A percentile compares a stretch with the other conserved stretches of the same genome.
These are phyloP conservation scores for Callopanchax toddi DNA, from an alignment of 2,113 vertebrate species.

Conservation along the genomic window DNA sequence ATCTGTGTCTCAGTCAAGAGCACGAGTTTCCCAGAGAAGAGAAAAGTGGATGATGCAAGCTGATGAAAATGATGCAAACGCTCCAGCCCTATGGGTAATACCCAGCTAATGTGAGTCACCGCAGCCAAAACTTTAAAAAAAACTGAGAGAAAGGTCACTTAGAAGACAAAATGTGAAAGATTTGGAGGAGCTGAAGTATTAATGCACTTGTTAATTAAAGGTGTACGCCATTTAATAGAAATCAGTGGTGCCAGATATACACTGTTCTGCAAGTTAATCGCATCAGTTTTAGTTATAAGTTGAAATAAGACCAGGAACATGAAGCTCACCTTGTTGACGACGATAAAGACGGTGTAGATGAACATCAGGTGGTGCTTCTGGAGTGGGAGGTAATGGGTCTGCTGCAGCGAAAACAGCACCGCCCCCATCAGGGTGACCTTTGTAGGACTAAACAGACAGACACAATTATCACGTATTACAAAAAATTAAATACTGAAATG, in stretches of 20 bases:
- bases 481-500: not conserved
- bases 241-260: not conserved
- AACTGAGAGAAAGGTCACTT: constrained; percentile 56
- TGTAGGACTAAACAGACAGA: constrained; percentile 81
- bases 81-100: constrained; percentile 67
- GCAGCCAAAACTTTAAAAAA: constrained; percentile 51
- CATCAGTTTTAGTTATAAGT: not conserved
- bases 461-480: constrained; percentile 6
- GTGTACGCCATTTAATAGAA: constrained; percentile 2
- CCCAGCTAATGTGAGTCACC: constrained; percentile 68
- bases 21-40: constrained; percentile 73
- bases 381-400: constrained; percentile 82
- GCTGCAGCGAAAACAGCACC: constrained; percentile 91
- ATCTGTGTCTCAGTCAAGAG: constrained; percentile 71
- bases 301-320: not conserved
- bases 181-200: constrained; percentile 16
- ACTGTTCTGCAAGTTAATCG: not conserved
- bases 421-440: constrained; percentile 92
- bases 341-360: constrained; percentile 88
- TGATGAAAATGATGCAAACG: constrained; percentile 81
- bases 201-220: constrained; percentile 11
- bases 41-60: constrained; percentile 77
- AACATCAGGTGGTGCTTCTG: constrained; percentile 89
- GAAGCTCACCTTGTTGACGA: constrained; percentile 87
- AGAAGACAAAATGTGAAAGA: constrained; percentile 42